These are phyloP conservation scores for Bradypus variegatus DNA, from an alignment of 2,797 vertebrate species.

Conservation along the genomic window DNA sequence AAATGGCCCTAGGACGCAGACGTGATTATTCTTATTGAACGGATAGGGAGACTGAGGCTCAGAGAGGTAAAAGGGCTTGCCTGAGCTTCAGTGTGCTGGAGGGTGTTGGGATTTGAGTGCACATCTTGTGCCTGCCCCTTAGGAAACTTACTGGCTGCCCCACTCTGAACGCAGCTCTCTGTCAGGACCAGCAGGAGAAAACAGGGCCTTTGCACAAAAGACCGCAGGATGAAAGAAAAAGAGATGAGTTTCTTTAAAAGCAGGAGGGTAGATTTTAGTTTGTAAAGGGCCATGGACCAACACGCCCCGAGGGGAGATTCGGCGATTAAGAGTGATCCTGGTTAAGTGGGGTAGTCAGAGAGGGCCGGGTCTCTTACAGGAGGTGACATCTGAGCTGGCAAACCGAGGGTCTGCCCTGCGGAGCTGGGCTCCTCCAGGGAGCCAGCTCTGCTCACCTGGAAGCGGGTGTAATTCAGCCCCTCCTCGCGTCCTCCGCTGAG, in stretches of 20 bases:
- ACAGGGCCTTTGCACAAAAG: neutral
- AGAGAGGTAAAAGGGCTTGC: neutral
- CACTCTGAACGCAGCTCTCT: too few species aligned
- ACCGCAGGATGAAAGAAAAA: neutral
- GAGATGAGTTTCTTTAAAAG: neutral
- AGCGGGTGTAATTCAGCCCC: constrained; percentile 44
- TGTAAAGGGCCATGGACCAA: neutral
- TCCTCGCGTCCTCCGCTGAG: constrained; percentile 36
- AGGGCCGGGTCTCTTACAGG: neutral
- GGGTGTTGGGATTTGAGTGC: neutral
- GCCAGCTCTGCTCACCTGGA: neutral
- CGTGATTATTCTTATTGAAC: neutral
- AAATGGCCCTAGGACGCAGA: neutral
- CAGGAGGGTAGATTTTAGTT: neutral
- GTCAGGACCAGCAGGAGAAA: neutral
- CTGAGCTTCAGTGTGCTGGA: neutral
- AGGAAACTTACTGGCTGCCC: neutral
- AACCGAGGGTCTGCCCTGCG: neutral
- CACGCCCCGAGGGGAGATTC: neutral
- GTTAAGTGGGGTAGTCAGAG: constrained; percentile 25
- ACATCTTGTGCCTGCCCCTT: neutral
- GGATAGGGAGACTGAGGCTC: neutral
- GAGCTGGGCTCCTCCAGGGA: neutral
- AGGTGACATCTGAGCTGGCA: neutral
- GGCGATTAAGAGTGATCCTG: neutral